Evolutionary conservation across 2,888 invertebrate species (phyloP), one percentile per base, ranked within the genome.

Genomic region (Meliscaeva auricollis): DNA sequence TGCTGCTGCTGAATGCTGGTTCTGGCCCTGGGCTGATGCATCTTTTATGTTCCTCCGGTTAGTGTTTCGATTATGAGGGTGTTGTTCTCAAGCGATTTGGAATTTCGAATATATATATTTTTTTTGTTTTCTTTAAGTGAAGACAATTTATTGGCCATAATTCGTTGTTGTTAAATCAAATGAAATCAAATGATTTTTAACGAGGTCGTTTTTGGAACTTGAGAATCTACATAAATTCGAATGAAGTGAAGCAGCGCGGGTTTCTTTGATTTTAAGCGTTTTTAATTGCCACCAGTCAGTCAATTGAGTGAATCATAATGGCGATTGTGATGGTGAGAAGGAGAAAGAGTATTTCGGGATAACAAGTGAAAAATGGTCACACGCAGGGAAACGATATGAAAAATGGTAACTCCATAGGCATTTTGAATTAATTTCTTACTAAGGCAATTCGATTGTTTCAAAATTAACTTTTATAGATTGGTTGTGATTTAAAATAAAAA

Each of bases 401-500:
- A 75, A 79, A 84, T 75, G 79, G 75, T 44, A 60, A 75, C 79
- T 75, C 70, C 62, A 58, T 66, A 46, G 50, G 44, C 5, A 32
- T 70, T 68, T 76, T 80, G 70, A 58, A 84, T 84, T 84, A 79
- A 80, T 84, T 84, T 75, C 50, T 60, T 60, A 76, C 75, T 75
- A 76, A 72, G 13, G 32, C 58, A 66, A 48, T n/a, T n/a, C 68
- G 64, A 70, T 75, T 74, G 74, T 79, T 70, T 74, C 44, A 35
- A 35, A 56, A 69, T 46, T 60, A 73, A 77, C n/a, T 60, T 54
- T 38, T 35, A 58, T 38, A 69, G 54, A 52, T 73, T 73, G 77
- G 32, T 26, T 15, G 52, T 68, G 62, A 41, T 73, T 72, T 38
- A 20, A 11, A 62, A 26, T 32, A 0, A 17, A 9, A 17, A 13